Evolutionary conservation across 2,888 invertebrate species (phyloP).

Genomic region (Caenorhabditis imperialis): DNA sequence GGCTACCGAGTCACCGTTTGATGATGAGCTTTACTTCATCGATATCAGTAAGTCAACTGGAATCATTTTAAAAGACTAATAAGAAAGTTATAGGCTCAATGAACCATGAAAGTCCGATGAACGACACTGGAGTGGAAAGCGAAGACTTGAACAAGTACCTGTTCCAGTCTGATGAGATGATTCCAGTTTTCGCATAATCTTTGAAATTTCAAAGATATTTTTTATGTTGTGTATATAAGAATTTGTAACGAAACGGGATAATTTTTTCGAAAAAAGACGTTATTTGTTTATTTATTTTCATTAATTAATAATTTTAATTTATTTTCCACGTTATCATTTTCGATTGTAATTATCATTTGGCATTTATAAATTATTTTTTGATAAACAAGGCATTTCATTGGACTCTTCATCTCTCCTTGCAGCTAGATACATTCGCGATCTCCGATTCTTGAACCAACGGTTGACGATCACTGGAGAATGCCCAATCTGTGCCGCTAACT

Average conservation of each 20-base stretch:
- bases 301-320: no score
- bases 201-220: not conserved
- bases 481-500: no score
- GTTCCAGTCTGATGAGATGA: conserved; percentile 67
- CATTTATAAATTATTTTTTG: no score
- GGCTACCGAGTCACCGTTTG: conserved; percentile 54
- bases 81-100: conserved; percentile 45
- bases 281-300: no score
- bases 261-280: conserved; percentile 19
- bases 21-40: conserved; percentile 69
- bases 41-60: conserved; percentile 61
- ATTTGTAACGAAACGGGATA: conserved; percentile 29
- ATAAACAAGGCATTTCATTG: no score
- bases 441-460: no score
- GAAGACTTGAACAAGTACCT: conserved; percentile 66
- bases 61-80: not conserved
- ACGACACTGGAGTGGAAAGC: conserved; percentile 58
- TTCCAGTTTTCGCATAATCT: conserved; percentile 64
- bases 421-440: no score
- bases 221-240: conserved; percentile 27
- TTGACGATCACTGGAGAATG: no score
- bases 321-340: no score
- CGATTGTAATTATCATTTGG: no score
- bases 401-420: no score
- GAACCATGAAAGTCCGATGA: conserved; percentile 54